A percentile compares a stretch with the other conserved stretches of the same genome.
Conservation (phyloP, 2,797 vertebrate species). For the Hafferia zeledoni region DNA sequence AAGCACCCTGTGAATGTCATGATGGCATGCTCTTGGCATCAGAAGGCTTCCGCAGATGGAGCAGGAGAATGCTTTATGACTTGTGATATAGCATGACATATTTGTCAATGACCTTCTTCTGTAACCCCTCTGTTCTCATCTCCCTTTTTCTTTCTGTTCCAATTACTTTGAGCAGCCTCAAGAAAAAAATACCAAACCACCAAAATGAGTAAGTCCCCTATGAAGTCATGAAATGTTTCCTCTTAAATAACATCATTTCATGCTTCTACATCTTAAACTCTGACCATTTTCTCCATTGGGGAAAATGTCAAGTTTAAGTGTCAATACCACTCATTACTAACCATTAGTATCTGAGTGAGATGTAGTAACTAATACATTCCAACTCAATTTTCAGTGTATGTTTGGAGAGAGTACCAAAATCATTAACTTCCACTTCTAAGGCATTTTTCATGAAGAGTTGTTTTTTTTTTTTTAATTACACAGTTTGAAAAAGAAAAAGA, state of each 20-base stretch:
- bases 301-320: slow-evolving; percentile 87
- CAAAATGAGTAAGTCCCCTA: slow-evolving; percentile 96
- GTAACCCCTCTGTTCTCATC: slow-evolving; percentile 82
- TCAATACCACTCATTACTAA: slow-evolving; percentile 73
- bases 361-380: slow-evolving; percentile 64
- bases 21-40: slow-evolving; percentile 72
- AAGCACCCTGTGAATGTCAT: slow-evolving; percentile 24
- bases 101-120: slow-evolving; percentile 74
- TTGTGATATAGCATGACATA: slow-evolving; percentile 76
- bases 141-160: slow-evolving; percentile 87
- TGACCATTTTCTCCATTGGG: slow-evolving; percentile 81
- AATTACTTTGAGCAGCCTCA: slow-evolving; percentile 96
- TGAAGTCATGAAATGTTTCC: slow-evolving; percentile 85
- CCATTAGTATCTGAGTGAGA: slow-evolving; percentile 68
- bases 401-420: slow-evolving; percentile 67
- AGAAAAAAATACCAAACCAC: slow-evolving; percentile 95
- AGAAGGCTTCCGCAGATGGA: slow-evolving; percentile 53
- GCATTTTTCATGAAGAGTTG: slow-evolving; percentile 47
- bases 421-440: slow-evolving; percentile 49
- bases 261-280: slow-evolving; percentile 88
- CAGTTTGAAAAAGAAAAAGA: not conserved
- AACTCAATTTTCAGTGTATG: slow-evolving; percentile 59
- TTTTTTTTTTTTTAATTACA: slow-evolving; percentile 43
- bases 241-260: slow-evolving; percentile 85
- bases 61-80: slow-evolving; percentile 61